These are phyloP conservation scores for Mesorhabditis sp. DNA, from an alignment of 2,888 invertebrate species.

Conservation along the genomic window DNA sequence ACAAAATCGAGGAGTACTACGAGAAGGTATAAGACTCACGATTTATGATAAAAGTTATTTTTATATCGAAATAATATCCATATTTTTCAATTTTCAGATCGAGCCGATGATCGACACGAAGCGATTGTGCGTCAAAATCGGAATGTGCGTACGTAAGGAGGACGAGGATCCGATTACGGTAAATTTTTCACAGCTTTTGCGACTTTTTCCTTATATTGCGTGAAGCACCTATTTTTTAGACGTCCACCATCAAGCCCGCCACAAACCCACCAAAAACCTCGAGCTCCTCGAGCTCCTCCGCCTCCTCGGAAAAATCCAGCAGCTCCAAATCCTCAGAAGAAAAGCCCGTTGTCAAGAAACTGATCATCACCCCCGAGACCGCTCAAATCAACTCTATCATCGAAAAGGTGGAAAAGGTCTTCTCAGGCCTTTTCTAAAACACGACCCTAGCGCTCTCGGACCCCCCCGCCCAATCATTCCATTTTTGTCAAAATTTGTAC, in stretches of 20 bases:
- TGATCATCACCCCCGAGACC: background rate
- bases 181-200: background rate
- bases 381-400: background rate
- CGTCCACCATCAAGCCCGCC: no score
- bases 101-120: background rate
- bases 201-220: no score
- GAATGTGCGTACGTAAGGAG: slow-evolving; percentile 3
- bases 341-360: background rate
- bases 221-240: no score
- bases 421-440: background rate
- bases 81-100: background rate
- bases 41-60: background rate
- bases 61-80: no score
- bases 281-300: background rate
- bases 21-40: background rate
- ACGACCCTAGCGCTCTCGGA: no score
- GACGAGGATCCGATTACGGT: background rate
- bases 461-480: background rate
- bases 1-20: slow-evolving; percentile 5
- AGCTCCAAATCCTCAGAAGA: slow-evolving; percentile 2
- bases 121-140: background rate
- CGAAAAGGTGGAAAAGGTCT: background rate
- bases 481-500: background rate
- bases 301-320: background rate
- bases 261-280: no score